Evolutionary conservation across 2,113 vertebrate species (phyloP), one percentile per base, ranked within the genome.

Genomic region (Indicator maculatus): DNA sequence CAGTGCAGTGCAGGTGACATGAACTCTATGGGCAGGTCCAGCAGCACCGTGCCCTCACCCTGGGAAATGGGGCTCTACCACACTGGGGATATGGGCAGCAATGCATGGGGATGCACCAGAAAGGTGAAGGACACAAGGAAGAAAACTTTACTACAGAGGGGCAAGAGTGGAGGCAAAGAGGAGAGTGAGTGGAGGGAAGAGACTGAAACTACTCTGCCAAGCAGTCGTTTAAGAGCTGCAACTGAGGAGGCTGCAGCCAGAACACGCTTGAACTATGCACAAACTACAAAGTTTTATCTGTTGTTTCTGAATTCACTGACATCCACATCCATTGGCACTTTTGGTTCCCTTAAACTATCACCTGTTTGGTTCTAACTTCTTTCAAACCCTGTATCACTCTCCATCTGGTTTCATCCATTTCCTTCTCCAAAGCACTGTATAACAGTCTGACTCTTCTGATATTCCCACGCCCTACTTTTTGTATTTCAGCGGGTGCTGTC

Each of bases 61-160:
- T 6, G 6, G n/a, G 11, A 28, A 38, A 8, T 2, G 5, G 41
- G 18, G 18, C 76, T 33, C 66, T 1, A 0, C 7, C 6, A 17
- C 39, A 33, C 18, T 23, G 69, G 24, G 47, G 27, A 41, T n/a
- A 50, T 0, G 0, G 36, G 41, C 36, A 14, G 16, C 7, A 3
- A 66, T 58, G 13, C 2, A 1, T 64, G 16, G 26, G 36, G 74
- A 65, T 15, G 41, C 27, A 45, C 23, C 8, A 1, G 45, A 45
- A 61, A n/a, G 61, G 44, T 0, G 0, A 73, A 64, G 30, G 23
- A 13, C 24, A 8, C 8, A 12, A 72, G 58, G 55, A 66, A 58
- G 24, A 76, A 83, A 84, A 47, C 12, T 38, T 28, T 16, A 2
- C 15, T 3, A 1, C 3, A 47, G 52, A 1, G 2, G 2, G 4